phyloP scores from a whole-genome alignment of 53 echinoderm and acorn worm genomes.

The Glandiceps talaboti region DNA sequence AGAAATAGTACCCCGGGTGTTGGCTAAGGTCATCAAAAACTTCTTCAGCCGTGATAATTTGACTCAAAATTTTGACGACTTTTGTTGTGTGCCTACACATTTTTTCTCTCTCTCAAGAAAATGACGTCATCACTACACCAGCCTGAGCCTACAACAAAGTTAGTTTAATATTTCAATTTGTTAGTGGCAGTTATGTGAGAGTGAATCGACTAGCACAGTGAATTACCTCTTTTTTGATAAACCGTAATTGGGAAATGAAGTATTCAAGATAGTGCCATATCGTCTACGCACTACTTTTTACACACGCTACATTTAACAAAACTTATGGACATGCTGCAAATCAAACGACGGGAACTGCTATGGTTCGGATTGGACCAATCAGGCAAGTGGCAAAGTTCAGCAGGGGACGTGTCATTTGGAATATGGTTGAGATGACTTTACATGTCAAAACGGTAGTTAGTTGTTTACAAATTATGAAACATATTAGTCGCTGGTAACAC shows the following conservation, averaged over 20 bases:
- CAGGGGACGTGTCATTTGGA: background rate
- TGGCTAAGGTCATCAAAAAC: too few relatives aligned
- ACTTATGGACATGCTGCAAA: background rate
- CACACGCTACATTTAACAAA: background rate
- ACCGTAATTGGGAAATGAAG: background rate
- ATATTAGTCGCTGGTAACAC: too few relatives aligned
- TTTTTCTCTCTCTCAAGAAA: too few relatives aligned
- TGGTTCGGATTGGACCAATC: background rate
- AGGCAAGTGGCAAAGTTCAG: background rate
- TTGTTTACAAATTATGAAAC: too few relatives aligned
- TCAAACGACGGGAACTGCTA: background rate
- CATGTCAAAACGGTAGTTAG: too few relatives aligned
- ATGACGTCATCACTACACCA: too few relatives aligned
- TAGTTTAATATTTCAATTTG: background rate
- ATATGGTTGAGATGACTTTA: too few relatives aligned
- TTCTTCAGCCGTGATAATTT: too few relatives aligned
- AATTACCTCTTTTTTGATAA: background rate
- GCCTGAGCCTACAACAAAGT: too few relatives aligned
- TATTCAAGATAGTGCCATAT: background rate
- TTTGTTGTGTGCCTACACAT: too few relatives aligned
- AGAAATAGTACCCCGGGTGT: too few relatives aligned
- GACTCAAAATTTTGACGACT: too few relatives aligned
- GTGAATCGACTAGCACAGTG: background rate
- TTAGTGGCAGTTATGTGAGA: background rate
- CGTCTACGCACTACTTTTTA: background rate